Conservation (phyloP, 2,113 vertebrate genomes). For the Microtus ochrogaster region DNA sequence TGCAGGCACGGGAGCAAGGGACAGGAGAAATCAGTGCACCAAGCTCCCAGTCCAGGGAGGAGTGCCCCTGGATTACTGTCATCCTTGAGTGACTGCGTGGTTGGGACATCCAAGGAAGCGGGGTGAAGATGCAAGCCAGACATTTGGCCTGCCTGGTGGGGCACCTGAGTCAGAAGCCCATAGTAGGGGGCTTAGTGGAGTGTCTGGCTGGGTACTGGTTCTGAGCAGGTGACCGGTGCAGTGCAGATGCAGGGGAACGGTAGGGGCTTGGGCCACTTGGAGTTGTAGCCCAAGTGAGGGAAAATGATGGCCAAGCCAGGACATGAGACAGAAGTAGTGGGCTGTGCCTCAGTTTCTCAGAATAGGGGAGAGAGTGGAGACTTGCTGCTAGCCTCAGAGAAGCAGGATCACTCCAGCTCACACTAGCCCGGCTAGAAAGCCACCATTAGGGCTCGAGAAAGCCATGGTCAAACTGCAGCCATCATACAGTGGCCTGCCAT, state of each 20-base stretch:
- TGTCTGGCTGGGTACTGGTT: background rate
- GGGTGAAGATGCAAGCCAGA: too few relatives aligned
- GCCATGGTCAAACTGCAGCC: background rate
- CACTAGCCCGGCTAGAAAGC: background rate
- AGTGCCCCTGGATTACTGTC: too few relatives aligned
- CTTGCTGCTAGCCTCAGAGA: background rate
- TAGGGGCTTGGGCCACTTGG: background rate
- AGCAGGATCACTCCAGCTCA: background rate
- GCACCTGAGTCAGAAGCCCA: too few relatives aligned
- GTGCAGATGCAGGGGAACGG: background rate
- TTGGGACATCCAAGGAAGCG: background rate
- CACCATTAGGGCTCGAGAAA: background rate
- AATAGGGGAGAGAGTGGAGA: background rate
- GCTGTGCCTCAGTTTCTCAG: background rate
- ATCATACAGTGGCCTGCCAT: background rate
- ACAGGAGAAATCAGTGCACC: background rate
- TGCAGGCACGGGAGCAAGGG: background rate
- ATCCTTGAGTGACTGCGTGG: background rate
- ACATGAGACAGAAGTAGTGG: background rate
- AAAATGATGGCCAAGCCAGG: background rate
- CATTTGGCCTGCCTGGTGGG: background rate
- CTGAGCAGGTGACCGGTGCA: background rate
- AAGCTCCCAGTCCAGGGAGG: background rate
- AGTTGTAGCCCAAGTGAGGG: background rate
- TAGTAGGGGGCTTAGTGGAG: background rate